Conservation (phyloP, 2,888 invertebrate species). For the Saturnia pavonia region DNA sequence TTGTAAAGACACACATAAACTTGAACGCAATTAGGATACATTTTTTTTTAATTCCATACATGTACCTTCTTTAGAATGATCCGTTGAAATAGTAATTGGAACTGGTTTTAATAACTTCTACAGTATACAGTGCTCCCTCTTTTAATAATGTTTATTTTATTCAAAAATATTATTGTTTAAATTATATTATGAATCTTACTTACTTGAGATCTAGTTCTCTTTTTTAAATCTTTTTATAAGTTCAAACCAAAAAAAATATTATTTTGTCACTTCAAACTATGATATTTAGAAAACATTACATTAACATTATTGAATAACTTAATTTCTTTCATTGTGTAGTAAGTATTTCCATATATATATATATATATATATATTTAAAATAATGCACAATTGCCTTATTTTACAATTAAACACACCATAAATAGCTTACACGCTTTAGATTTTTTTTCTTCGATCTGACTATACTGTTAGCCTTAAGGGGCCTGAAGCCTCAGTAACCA, state of each 20-base stretch:
- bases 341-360: not conserved
- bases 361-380: not conserved
- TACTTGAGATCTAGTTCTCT: not conserved
- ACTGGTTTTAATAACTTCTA: too few species aligned
- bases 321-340: too few species aligned
- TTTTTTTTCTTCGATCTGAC: too few species aligned
- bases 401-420: not conserved
- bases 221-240: too few species aligned
- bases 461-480: too few species aligned
- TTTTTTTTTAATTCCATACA: not conserved
- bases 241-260: too few species aligned
- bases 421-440: conserved; percentile 21
- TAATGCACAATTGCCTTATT: not conserved
- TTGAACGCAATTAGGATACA: conserved; percentile 23
- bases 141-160: not conserved
- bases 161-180: not conserved
- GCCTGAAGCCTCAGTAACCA: too few species aligned
- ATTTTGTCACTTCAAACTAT: too few species aligned
- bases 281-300: too few species aligned
- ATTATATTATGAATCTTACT: not conserved
- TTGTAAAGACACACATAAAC: conserved; percentile 37
- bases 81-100: too few species aligned
- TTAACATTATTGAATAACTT: too few species aligned
- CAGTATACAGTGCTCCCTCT: not conserved
- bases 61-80: not conserved